phyloP scores from a whole-genome alignment of 1,140 invertebrate species.

The Drosophila ananassae region DNA sequence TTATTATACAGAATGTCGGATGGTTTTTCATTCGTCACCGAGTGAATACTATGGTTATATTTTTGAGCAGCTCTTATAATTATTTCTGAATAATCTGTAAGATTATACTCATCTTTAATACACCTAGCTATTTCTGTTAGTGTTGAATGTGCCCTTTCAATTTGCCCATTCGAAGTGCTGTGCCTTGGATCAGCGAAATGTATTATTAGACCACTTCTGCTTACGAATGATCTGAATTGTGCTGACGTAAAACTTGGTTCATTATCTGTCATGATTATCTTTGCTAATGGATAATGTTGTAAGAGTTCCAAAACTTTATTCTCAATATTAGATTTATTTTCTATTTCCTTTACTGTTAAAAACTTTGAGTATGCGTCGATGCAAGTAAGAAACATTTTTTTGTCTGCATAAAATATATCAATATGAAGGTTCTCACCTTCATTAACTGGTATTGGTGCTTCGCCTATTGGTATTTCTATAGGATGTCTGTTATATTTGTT shows the following conservation, averaged over 20 bases:
- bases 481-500: too few relatives aligned
- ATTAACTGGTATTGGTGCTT: too few relatives aligned
- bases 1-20: conserved; percentile 8
- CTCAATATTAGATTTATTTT: conserved; percentile 23
- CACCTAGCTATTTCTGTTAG: conserved; percentile 2
- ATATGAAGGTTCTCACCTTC: not conserved
- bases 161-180: not conserved
- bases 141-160: conserved; percentile 1
- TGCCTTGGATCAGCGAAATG: conserved; percentile 2
- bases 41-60: conserved; percentile 2
- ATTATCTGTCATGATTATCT: not conserved
- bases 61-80: conserved; percentile 10
- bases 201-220: not conserved
- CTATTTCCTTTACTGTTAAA: conserved; percentile 17
- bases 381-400: conserved; percentile 6
- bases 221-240: not conserved
- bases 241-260: not conserved
- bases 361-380: conserved; percentile 30
- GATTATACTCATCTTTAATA: conserved; percentile 2
- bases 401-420: not conserved
- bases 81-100: conserved; percentile 9
- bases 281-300: not conserved
- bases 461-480: too few relatives aligned
- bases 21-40: not conserved
- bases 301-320: conserved; percentile 4